Base-by-base conservation (phyloP, 2,888 invertebrate species). In the Mayetiola destructor region DNA sequence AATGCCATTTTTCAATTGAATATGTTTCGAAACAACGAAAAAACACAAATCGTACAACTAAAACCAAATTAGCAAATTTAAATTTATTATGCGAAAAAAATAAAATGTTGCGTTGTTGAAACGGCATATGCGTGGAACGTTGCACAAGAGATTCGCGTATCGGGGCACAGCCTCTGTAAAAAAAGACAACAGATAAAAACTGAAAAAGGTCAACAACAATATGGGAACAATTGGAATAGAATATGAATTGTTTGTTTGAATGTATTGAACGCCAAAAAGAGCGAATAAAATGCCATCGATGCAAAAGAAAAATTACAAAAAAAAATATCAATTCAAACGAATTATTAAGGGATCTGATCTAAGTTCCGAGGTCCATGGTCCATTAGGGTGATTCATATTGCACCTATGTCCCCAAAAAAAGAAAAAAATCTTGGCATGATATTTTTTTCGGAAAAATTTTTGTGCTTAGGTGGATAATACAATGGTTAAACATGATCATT, bases 1-100 rank as follows among this genome's bases (percentile, higher is more conserved):
- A 27, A n/a, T 48, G 6, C 27, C 27, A 48, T 27, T 48, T 48
- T 48, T 48, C 48, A 48, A 48, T 27, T 8, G 27, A 48, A 18
- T 23, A 27, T 27, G 27, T 27, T 27, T 36, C n/a, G 12, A n/a
- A 18, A 2, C 48, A 48, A 48, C 29, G 30, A 32, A 20, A 29
- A 18, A 18, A 30, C 29, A 29, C 30, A 53, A 53, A 53, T 30
- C 30, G n/a, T n/a, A n/a, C n/a, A n/a, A n/a, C n/a, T n/a, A 30
- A 53, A 53, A 53, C 53, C 53, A 53, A 53, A 53, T 53, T 53
- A 53, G 53, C 53, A 32, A 53, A 53, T 53, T 53, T 32, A 53
- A 53, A 53, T 53, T 53, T 53, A 53, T 53, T 53, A 52, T 52
- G 52, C 52, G 53, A 29, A 53, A 53, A 53, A 16, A 30, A 53